Conservation (phyloP, 2,797 vertebrate species). For the Steatocranus sp. region DNA sequence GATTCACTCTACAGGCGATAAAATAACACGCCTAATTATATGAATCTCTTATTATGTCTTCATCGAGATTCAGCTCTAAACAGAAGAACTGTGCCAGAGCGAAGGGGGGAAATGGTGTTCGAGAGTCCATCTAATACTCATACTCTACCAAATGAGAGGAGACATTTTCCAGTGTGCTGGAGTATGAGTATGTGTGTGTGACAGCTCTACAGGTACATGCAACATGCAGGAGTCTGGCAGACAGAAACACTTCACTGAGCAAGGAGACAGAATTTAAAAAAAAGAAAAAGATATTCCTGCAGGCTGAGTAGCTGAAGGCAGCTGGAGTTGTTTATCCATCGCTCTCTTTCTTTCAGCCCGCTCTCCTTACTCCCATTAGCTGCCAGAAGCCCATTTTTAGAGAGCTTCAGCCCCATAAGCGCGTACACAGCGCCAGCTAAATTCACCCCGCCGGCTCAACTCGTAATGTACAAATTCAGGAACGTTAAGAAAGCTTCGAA, state of each 20-base stretch:
- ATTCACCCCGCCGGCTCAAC: background rate
- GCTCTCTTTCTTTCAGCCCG: constrained; percentile 1
- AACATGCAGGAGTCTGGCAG: constrained; percentile 33
- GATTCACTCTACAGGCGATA: background rate
- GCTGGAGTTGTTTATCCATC: constrained; percentile 41
- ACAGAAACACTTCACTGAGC: constrained; percentile 12
- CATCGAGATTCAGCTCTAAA: background rate
- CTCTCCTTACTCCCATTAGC: constrained; percentile 19
- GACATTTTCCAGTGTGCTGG: background rate
- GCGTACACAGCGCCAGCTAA: background rate
- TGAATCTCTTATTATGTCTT: background rate
- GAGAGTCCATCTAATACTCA: background rate
- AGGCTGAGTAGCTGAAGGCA: constrained; percentile 23
- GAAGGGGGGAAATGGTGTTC: background rate
- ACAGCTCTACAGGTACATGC: constrained; percentile 23
- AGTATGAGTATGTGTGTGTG: background rate
- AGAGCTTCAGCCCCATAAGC: background rate
- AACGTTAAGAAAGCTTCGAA: background rate
- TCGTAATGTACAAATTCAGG: background rate
- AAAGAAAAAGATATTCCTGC: background rate
- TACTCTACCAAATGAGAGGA: background rate
- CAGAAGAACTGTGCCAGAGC: background rate
- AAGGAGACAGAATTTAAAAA: background rate
- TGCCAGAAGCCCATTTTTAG: constrained; percentile 25
- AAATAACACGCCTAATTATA: background rate